Evolutionary conservation across 2,113 vertebrate genomes (phyloP), one percentile per base, ranked within the genome.

Genomic region (Apaloderma vittatum): DNA sequence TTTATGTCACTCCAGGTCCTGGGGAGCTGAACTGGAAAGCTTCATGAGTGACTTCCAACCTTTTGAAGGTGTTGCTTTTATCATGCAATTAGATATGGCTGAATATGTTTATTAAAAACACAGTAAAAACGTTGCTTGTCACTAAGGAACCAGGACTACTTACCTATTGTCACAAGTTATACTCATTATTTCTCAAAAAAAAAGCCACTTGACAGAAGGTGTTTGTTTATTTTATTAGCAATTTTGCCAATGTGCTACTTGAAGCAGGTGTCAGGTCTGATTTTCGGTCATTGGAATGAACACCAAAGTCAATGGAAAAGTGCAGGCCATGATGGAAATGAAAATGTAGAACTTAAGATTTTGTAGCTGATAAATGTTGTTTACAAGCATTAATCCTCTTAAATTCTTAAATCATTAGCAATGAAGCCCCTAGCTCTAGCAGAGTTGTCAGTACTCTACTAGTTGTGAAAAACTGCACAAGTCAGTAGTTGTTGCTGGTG

Each of bases 311-410:
- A 74, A 66, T 0, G 0, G 48, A 34, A 75, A 78, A 81, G 83
- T 65, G 20, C 34, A 34, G 49, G 22, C 13, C 36, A 29, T 54
- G 45, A 18, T 68, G 51, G 82, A 79, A 96, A 87, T 61, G 27
- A 93, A 67, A 93, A 83, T 40, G 45, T 34, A 95, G 22, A 80
- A 23, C 20, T 72, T 27, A 86, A 62, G 58, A 36, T 86, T 97
- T 92, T 90, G 15, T 43, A 63, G 66, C 67, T 77, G 74, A 91
- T 87, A 68, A 91, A 95, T n/a, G 29, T 86, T 93, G 36, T 68
- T 72, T 86, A 86, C 75, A 95, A 91, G n/a, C 55, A 93, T 91
- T 48, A 65, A 90, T 92, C 11, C 52, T 54, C 45, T 71, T 81
- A 82, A 70, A 75, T 86, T 79, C n/a, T 82, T 68, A 36, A 82